A percentile compares a stretch with the other conserved stretches of the same genome.
These are phyloP conservation scores for Empidonax traillii DNA, from an alignment of 2,113 vertebrate species.

Conservation along the genomic window DNA sequence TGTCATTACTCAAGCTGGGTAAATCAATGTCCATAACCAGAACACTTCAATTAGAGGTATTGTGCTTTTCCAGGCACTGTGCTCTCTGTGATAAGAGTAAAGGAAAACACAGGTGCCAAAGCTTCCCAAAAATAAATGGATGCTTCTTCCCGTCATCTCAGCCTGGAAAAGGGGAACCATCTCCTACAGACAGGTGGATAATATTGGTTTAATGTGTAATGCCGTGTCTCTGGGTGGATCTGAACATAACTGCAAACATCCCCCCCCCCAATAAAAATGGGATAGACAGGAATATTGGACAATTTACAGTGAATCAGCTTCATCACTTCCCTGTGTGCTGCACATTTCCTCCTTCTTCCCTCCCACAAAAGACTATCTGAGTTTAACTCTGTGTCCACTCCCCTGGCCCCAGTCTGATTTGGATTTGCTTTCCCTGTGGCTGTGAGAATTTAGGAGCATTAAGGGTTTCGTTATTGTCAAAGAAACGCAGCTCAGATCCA, in stretches of 20 bases:
- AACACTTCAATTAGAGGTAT: background rate
- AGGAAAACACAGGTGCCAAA: background rate
- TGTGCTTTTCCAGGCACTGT: background rate
- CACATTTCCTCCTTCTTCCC: background rate
- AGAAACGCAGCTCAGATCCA: background rate
- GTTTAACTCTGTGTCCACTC: background rate
- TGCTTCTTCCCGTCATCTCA: background rate
- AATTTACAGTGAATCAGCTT: background rate
- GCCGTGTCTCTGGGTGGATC: background rate
- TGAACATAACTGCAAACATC: background rate
- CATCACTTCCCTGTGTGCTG: background rate
- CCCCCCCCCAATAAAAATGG: background rate
- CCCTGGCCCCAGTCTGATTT: background rate
- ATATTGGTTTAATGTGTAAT: background rate
- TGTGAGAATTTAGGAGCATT: background rate
- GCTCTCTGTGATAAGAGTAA: background rate
- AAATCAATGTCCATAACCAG: background rate
- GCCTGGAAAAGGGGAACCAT: background rate
- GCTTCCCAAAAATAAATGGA: background rate
- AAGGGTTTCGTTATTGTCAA: background rate
- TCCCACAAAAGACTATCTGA: background rate
- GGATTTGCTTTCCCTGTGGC: background rate
- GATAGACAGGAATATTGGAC: background rate
- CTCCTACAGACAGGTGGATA: background rate
- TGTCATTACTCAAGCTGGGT: background rate